Conservation (phyloP, 1,140 invertebrate genomes). For the Bombus cullumanus region DNA sequence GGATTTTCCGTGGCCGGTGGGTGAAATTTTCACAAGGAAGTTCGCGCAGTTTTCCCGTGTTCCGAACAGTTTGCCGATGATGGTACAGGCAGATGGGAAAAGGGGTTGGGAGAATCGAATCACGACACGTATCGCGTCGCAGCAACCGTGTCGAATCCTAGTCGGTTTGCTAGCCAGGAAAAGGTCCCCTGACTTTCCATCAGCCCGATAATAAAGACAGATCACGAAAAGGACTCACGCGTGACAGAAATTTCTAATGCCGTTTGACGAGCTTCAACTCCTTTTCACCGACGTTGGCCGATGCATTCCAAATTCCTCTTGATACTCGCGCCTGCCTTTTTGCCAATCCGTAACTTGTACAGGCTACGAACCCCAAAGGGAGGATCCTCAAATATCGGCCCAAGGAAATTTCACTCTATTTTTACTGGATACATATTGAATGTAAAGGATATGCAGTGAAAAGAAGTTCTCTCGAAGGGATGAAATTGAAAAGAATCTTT, state of each 20-base stretch:
- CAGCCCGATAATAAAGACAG: constrained; percentile 59
- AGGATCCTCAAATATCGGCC: constrained; percentile 16
- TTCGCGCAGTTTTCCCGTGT: neutral
- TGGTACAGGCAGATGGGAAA: constrained; percentile 1
- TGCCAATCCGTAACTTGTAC: neutral
- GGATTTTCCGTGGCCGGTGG: too few relatives aligned
- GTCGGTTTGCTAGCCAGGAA: constrained; percentile 11
- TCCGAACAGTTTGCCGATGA: neutral
- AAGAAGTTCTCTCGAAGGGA: neutral
- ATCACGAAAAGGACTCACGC: constrained; percentile 51
- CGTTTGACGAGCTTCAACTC: constrained; percentile 5
- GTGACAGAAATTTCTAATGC: constrained; percentile 49
- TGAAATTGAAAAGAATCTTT: neutral
- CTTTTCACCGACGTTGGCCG: neutral
- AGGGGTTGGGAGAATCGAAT: constrained; percentile 45
- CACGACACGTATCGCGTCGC: constrained; percentile 36
- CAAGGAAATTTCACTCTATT: neutral
- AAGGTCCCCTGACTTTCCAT: constrained; percentile 41
- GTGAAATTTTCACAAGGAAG: neutral
- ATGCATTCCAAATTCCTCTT: constrained; percentile 41
- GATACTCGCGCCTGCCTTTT: constrained; percentile 10
- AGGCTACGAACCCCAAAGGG: constrained; percentile 14
- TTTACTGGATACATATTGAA: neutral
- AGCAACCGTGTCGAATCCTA: constrained; percentile 1
- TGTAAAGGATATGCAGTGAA: neutral